These are phyloP conservation scores for Perodicticus potto DNA, from an alignment of 2,797 vertebrate genomes.

Conservation along the genomic window DNA sequence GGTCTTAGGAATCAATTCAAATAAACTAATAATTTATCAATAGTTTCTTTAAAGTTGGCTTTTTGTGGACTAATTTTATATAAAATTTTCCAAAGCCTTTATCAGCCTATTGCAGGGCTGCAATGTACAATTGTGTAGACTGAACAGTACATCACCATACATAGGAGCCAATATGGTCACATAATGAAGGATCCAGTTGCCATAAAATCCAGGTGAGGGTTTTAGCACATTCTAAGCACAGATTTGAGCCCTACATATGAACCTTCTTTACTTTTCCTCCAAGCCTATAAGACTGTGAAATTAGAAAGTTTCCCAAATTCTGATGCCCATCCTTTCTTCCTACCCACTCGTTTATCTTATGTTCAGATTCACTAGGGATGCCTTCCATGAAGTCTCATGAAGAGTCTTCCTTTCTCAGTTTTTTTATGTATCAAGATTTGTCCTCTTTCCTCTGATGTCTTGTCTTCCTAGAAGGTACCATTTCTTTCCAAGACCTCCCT, in stretches of 20 bases:
- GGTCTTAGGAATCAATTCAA: conserved; percentile 12
- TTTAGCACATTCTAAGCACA: conserved; percentile 27
- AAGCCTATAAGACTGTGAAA: background rate
- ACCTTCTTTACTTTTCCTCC: conserved; percentile 37
- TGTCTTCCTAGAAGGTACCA: background rate
- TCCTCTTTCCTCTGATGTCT: background rate
- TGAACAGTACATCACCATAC: background rate
- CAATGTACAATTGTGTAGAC: background rate
- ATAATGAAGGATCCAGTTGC: background rate
- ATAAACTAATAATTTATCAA: conserved; percentile 34
- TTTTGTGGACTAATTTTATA: conserved; percentile 19
- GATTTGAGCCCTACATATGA: background rate
- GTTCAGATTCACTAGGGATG: background rate
- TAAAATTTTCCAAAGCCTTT: background rate
- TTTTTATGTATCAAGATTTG: background rate
- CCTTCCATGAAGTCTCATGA: background rate
- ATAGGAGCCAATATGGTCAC: background rate
- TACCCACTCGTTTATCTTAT: background rate
- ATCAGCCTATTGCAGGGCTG: background rate
- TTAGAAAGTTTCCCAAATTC: conserved; percentile 11
- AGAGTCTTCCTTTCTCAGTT: conserved; percentile 5
- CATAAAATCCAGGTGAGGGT: background rate
- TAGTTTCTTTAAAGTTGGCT: conserved; percentile 16
- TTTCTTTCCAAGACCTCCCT: background rate
- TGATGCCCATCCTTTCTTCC: background rate